A percentile compares a stretch with the other conserved stretches of the same genome.
phyloP scores from a whole-genome alignment of 2,113 vertebrate genomes.

The Heliornis fulica region DNA sequence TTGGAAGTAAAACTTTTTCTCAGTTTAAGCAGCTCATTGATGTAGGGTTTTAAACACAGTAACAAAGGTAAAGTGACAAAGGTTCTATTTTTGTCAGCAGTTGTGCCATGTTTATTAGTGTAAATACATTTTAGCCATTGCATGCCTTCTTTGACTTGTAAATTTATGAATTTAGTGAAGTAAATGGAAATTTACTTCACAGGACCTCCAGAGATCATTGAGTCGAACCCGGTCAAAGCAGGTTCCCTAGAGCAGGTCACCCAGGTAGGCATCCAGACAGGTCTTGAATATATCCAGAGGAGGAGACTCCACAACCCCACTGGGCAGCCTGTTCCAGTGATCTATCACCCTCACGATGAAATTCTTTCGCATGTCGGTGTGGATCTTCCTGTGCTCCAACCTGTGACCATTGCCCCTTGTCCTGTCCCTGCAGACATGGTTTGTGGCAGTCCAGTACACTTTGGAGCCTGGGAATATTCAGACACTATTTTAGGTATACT shows the following conservation, averaged over 20 bases:
- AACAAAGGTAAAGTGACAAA: neutral
- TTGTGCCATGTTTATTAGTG: neutral
- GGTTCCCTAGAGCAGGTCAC: too few relatives aligned
- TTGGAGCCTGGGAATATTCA: neutral
- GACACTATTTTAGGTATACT: neutral
- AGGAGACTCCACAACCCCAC: too few relatives aligned
- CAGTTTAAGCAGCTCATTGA: neutral
- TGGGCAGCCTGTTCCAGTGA: too few relatives aligned
- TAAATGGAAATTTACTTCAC: neutral
- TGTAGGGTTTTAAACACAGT: neutral
- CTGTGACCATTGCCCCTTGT: too few relatives aligned
- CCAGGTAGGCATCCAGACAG: too few relatives aligned
- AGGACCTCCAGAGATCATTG: too few relatives aligned
- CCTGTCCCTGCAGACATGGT: too few relatives aligned
- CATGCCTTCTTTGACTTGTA: neutral
- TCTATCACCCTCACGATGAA: too few relatives aligned
- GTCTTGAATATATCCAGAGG: too few relatives aligned
- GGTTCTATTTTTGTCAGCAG: neutral
- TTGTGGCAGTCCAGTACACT: neutral
- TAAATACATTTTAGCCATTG: neutral
- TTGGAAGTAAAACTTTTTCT: neutral
- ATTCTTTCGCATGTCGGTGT: too few relatives aligned
- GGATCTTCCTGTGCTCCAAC: too few relatives aligned
- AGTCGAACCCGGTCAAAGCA: too few relatives aligned
- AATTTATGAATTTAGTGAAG: neutral